Evolutionary conservation across 2,113 vertebrate species (phyloP).

Genomic region (Isurus oxyrinchus): DNA sequence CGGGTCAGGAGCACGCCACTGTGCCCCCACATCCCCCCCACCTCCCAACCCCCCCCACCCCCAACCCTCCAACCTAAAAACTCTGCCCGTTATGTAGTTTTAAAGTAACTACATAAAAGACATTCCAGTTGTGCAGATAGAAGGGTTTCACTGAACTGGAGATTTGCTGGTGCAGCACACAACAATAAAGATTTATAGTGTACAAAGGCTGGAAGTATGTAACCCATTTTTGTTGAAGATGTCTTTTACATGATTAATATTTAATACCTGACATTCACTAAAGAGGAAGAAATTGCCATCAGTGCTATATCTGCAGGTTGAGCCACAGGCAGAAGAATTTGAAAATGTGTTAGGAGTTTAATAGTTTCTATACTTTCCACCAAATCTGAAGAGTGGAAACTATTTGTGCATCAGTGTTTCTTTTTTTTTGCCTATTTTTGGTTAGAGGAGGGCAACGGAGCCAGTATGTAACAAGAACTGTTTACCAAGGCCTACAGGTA

Average conservation of each 20-base stretch:
- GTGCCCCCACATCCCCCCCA: too few species aligned
- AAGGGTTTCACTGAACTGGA: background rate
- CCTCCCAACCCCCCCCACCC: too few species aligned
- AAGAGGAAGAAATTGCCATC: background rate
- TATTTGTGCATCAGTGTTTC: background rate
- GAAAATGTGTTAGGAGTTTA: background rate
- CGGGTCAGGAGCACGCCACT: too few species aligned
- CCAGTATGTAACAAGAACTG: background rate
- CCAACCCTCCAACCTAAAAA: too few species aligned
- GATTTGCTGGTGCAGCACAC: background rate
- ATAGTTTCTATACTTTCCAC: background rate
- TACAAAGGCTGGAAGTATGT: background rate
- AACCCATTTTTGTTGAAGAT: constrained; percentile 27
- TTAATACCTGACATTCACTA: constrained; percentile 21
- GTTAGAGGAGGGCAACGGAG: background rate
- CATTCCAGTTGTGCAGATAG: background rate
- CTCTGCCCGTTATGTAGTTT: background rate
- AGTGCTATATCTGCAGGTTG: background rate
- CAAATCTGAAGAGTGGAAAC: background rate
- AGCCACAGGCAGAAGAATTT: background rate
- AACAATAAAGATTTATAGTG: background rate
- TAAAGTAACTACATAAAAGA: background rate
- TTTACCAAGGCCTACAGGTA: background rate
- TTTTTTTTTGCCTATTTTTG: background rate
- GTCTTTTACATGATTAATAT: background rate